Percentiles rank a stretch among this genome's conserved stretches.
Evolutionary conservation across 2,888 invertebrate genomes (phyloP).

Genomic region (Beris morrisii): DNA sequence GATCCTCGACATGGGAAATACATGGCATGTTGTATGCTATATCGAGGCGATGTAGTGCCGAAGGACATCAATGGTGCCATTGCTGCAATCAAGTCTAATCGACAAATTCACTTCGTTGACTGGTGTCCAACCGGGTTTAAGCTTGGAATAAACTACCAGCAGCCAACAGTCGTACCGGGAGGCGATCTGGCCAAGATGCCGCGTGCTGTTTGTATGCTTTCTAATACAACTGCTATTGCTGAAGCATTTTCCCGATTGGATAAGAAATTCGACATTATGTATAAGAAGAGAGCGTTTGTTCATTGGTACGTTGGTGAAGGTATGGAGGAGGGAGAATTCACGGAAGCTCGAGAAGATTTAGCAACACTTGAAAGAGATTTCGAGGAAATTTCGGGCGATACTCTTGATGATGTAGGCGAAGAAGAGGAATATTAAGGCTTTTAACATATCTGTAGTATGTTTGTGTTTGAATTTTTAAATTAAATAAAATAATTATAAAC

Average conservation of each 20-base stretch:
- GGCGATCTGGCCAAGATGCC: conserved; percentile 77
- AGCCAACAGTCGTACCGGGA: conserved; percentile 70
- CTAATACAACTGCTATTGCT: conserved; percentile 86
- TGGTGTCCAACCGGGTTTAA: conserved; percentile 92
- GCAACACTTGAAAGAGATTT: conserved; percentile 52
- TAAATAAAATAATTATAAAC: no score
- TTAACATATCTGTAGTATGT: no score
- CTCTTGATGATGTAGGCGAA: conserved; percentile 1
- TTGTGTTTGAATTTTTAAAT: no score
- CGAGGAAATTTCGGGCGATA: conserved; percentile 49
- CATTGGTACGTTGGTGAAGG: conserved; percentile 76
- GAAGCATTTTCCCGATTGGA: conserved; percentile 88
- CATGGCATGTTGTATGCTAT: conserved; percentile 86
- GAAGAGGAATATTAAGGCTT: no score
- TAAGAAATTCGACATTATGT: conserved; percentile 94
- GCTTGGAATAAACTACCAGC: conserved; percentile 76
- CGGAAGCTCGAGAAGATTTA: conserved; percentile 53
- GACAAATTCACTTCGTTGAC: conserved; percentile 83
- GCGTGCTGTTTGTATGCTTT: conserved; percentile 82
- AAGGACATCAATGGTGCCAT: conserved; percentile 87
- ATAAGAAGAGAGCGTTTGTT: conserved; percentile 89
- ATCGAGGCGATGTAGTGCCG: conserved; percentile 87
- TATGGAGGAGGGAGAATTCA: conserved; percentile 56
- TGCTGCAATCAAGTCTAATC: conserved; percentile 74
- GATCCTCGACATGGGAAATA: conserved; percentile 79